phyloP scores from a whole-genome alignment of 2,888 invertebrate genomes.

The Agonopterix heracliana region DNA sequence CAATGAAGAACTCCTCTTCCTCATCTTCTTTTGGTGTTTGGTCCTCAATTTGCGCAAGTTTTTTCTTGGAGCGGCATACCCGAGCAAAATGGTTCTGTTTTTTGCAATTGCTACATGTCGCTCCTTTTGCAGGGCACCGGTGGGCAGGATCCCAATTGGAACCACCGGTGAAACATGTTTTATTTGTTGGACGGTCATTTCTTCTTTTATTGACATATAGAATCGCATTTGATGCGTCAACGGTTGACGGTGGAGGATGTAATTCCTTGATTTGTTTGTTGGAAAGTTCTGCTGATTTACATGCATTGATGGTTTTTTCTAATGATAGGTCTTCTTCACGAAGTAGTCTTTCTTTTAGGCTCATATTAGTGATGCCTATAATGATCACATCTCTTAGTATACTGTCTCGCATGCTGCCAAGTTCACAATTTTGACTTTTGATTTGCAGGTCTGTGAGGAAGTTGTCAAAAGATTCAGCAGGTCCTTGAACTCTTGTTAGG shows the following conservation, averaged over 20 bases:
- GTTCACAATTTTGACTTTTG: neutral
- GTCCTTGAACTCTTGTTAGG: neutral
- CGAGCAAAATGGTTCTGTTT: neutral
- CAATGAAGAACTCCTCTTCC: neutral
- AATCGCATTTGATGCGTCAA: neutral
- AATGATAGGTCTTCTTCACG: neutral
- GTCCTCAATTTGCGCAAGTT: neutral
- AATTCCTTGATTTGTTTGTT: neutral
- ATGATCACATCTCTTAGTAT: neutral
- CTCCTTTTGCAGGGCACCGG: neutral
- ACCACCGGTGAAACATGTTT: neutral
- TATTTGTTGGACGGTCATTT: neutral
- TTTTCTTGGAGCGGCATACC: neutral
- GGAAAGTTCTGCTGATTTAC: neutral
- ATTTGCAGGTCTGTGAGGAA: slow-evolving; percentile 1
- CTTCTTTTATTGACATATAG: neutral
- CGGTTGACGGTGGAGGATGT: neutral
- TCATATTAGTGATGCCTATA: neutral
- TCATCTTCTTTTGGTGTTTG: neutral
- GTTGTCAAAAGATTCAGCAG: neutral
- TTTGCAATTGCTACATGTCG: neutral
- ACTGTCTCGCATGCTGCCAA: neutral
- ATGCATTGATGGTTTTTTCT: neutral
- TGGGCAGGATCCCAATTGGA: neutral
- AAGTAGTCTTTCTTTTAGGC: neutral